Evolutionary conservation across 1,140 invertebrate species (phyloP), one percentile per base, ranked within the genome.

Genomic region (Zaprionus ornatus): DNA sequence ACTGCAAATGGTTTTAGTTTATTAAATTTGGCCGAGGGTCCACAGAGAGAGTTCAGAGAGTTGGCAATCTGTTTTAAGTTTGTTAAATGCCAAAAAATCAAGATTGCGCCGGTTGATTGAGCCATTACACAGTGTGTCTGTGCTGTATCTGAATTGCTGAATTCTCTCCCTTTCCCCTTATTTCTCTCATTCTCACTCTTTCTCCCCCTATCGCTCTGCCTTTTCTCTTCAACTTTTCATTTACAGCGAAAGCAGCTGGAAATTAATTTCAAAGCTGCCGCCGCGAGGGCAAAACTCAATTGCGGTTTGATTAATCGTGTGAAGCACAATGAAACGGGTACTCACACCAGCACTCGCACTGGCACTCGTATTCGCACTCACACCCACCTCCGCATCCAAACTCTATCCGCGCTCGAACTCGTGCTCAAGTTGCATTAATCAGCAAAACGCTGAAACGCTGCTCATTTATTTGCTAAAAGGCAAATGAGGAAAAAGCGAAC

Each of bases 1-100:
- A 91, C 90, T 91, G 90, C 66, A 88, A 91, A 91, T 85, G 76
- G 84, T 90, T 90, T 85, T 86, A 91, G 81, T 90, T 91, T 90
- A 91, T 91, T 91, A 91, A 91, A 91, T 91, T 91, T 88, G 40
- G 61, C 69, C 77, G 42, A 37, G 17, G 32, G 50, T 27, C 29
- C 19, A 12, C n/a, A 50, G 19, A 42, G 40, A 45, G 40, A 45
- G 45, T 50, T 50, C 45, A 50, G 45, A 23, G 19, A 12, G 19
- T 23, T 61, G n/a, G 45, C 66, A 85, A 79, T 82, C 79, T 66
- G 81, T 84, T 78, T 82, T 73, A 90, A 85, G 79, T 90, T 90
- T 73, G 82, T 90, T 90, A 77, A 90, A 80, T 85, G 79, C 65
- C 72, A 62, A 82, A 79, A 76, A 90, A 85, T 85, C 73, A 80